These are phyloP conservation scores for Mnemiopsis leidyi DNA, from an alignment of 37 sponge, comb jelly and placozoan species.

Conservation along the genomic window DNA sequence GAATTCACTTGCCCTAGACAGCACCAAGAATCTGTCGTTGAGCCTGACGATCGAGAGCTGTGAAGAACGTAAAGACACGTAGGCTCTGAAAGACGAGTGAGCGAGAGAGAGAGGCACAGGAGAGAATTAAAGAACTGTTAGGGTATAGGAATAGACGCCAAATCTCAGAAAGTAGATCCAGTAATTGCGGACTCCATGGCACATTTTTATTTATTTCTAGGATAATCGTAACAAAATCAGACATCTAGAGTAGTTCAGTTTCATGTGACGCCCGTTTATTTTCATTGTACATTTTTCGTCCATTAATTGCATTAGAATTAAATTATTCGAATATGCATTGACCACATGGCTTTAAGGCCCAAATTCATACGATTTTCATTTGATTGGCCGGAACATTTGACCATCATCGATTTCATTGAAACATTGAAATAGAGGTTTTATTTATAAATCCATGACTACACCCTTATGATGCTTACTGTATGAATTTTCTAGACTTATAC, in stretches of 20 bases:
- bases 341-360: too few species aligned
- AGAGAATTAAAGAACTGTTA: neutral
- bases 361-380: too few species aligned
- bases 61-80: neutral
- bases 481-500: too few species aligned
- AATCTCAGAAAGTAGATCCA: neutral
- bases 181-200: neutral
- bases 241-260: neutral
- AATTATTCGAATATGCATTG: neutral
- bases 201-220: neutral
- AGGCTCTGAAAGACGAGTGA: neutral
- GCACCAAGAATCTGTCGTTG: neutral
- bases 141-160: neutral
- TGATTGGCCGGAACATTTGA: too few species aligned
- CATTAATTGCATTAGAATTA: neutral
- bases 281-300: neutral
- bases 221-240: neutral
- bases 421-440: too few species aligned
- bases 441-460: too few species aligned
- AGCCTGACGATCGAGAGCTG: neutral
- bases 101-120: neutral
- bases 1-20: neutral
- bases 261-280: neutral
- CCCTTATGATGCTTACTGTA: too few species aligned
- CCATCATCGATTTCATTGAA: too few species aligned